These are phyloP conservation scores for Plotosus lineatus DNA, from an alignment of 2,113 vertebrate species.

Conservation along the genomic window DNA sequence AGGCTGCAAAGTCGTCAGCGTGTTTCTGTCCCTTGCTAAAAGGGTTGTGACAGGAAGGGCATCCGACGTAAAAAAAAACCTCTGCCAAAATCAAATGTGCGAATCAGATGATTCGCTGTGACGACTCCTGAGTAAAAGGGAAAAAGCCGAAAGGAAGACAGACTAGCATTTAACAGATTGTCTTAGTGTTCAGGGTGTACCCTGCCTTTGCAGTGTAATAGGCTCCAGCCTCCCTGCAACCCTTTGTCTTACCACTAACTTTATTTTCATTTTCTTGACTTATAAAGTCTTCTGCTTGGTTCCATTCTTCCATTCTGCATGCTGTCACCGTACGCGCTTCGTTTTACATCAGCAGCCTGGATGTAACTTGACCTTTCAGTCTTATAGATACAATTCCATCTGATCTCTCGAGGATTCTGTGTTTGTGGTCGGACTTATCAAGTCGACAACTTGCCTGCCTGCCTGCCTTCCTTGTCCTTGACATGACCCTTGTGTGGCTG, in stretches of 20 bases:
- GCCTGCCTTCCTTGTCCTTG: neutral
- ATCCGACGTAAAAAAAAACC: too few relatives aligned
- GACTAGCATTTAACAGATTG: too few relatives aligned
- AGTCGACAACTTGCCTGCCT: neutral
- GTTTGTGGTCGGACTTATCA: neutral
- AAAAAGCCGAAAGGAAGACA: too few relatives aligned
- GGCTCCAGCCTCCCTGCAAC: neutral
- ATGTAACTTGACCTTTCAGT: slow-evolving; percentile 6
- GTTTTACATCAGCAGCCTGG: neutral
- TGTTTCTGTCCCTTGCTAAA: too few relatives aligned
- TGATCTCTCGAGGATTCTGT: slow-evolving; percentile 1
- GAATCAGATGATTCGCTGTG: too few relatives aligned
- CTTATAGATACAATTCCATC: neutral
- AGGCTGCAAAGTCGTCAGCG: too few relatives aligned
- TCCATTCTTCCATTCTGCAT: neutral
- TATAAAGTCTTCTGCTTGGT: neutral
- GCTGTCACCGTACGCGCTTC: neutral
- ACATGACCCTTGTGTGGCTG: neutral
- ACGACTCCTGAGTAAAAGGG: too few relatives aligned
- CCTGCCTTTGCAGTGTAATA: too few relatives aligned
- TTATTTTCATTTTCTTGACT: neutral
- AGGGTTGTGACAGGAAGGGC: too few relatives aligned
- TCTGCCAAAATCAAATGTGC: too few relatives aligned
- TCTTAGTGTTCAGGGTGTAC: too few relatives aligned
- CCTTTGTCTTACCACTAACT: too few relatives aligned